Base-by-base conservation (phyloP, 2,113 vertebrate genomes). In the Neopipo cinnamomea region DNA sequence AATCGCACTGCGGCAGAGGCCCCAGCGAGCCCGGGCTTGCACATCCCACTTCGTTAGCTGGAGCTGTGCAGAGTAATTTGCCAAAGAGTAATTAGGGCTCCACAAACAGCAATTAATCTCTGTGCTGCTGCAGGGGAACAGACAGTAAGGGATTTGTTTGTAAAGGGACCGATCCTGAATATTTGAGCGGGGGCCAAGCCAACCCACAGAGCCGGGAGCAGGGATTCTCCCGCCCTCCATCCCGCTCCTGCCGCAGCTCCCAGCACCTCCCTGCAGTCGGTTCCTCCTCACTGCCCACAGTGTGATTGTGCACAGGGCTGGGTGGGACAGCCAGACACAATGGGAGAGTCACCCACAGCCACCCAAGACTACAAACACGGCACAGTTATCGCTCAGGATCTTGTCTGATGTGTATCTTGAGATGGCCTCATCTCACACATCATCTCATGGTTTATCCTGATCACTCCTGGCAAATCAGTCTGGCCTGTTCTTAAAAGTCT, bases 41-140 rank as follows among this genome's bases (percentile, higher is more conserved):
- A 14, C 6, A 23, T 39, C 88, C 85, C 77, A 35, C 16, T 25
- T 72, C 12, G 6, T 46, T 35, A 63, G 61, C 33, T 58, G 47
- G 85, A 76, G 72, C 63, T 41, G 13, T 6, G 37, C 88, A 86
- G 33, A 62, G 68, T 12, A 6, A 66, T n/a, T 77, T 91, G 73
- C 70, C 93, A 89, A 56, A 59, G 70, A 82, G 70, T 42, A 89
- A 93, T 75, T 74, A 92, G 47, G 31, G 52, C 59, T 74, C 77
- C 59, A 62, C 80, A 92, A 91, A 28, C 35, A 74, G 86, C 65
- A 92, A 89, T 89, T 95, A 59, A 75, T 89, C 80, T 89, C 62
- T 31, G 56, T 78, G 33, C 41, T 74, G 53, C 73, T 77, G 89
- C 89, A 74, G 89, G 39, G 47, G 67, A 95, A 86, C 15, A 96